phyloP scores from a whole-genome alignment of 2,113 vertebrate genomes.

The Psilopogon haemacephalus region DNA sequence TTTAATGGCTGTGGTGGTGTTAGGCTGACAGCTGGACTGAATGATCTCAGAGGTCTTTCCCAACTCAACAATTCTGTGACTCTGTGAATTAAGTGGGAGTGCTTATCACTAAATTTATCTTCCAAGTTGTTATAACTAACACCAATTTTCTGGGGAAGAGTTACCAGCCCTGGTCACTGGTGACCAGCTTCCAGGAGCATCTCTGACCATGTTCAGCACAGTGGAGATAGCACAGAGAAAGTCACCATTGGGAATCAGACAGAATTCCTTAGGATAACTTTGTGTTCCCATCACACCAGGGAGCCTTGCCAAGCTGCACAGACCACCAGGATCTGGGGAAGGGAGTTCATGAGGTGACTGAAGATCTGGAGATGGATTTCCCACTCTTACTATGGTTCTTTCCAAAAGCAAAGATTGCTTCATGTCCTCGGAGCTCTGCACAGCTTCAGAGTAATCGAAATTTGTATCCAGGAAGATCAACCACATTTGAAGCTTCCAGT shows the following conservation, averaged over 20 bases:
- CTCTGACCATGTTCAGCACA: not conserved
- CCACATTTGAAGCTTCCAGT: not conserved
- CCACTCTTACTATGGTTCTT: not conserved
- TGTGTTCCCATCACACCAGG: fast-evolving
- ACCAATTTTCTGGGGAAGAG: not conserved
- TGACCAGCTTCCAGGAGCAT: not conserved
- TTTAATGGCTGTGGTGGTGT: no score
- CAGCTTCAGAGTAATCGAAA: not conserved
- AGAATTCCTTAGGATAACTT: fast-evolving
- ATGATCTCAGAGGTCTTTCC: no score
- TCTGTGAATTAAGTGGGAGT: not conserved
- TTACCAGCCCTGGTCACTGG: no score
- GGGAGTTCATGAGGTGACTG: no score
- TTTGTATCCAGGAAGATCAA: not conserved
- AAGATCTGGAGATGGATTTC: not conserved
- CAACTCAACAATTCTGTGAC: no score
- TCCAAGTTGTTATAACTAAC: fast-evolving
- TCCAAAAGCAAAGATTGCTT: not conserved
- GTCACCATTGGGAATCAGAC: fast-evolving
- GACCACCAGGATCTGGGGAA: not conserved
- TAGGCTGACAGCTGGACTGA: no score
- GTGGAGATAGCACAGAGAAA: no score
- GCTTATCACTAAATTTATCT: not conserved
- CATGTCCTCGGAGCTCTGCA: not conserved
- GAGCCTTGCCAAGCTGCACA: not conserved